Percentiles rank a stretch among this genome's conserved stretches.
phyloP scores from a whole-genome alignment of 2,888 invertebrate genomes.

The Tribolium freemani region DNA sequence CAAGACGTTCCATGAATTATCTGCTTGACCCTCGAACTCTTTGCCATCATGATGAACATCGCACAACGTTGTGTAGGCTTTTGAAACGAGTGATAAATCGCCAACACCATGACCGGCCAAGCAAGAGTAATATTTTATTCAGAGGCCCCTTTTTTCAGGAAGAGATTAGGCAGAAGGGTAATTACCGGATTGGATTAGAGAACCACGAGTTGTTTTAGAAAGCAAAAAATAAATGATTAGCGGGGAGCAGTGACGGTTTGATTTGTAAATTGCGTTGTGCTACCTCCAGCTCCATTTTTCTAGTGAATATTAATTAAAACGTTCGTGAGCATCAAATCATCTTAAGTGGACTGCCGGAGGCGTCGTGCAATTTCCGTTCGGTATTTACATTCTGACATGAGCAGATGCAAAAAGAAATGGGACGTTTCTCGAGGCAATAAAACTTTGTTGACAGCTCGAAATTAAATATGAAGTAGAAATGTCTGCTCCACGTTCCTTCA shows the following conservation, averaged over 20 bases:
- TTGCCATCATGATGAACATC: slow-evolving; percentile 46
- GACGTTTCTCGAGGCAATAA: slow-evolving; percentile 62
- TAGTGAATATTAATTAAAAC: slow-evolving; percentile 43
- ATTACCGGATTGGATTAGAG: slow-evolving; percentile 8
- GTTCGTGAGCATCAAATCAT: slow-evolving; percentile 46
- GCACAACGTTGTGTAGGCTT: slow-evolving; percentile 34
- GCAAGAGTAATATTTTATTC: slow-evolving; percentile 33
- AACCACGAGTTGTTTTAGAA: background rate
- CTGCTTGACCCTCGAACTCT: slow-evolving; percentile 39
- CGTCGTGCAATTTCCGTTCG: slow-evolving; percentile 59
- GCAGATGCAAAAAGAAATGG: slow-evolving; percentile 62
- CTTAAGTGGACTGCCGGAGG: slow-evolving; percentile 51
- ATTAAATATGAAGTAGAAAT: slow-evolving; percentile 63
- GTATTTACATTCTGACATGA: slow-evolving; percentile 60
- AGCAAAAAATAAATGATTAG: slow-evolving; percentile 3
- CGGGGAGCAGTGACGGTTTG: slow-evolving; percentile 26
- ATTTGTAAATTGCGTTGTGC: slow-evolving; percentile 27
- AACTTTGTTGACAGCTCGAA: slow-evolving; percentile 62
- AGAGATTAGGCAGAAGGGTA: slow-evolving; percentile 15
- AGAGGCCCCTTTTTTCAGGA: slow-evolving; percentile 6
- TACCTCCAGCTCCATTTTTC: slow-evolving; percentile 34
- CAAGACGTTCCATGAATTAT: slow-evolving; percentile 42
- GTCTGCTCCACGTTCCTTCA: slow-evolving; percentile 52
- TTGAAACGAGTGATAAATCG: slow-evolving; percentile 37
- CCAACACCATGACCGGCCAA: slow-evolving; percentile 16